Percentiles rank a stretch among this genome's conserved stretches.
Conservation (phyloP, 2,888 invertebrate species). For the Orthosia gothica region DNA sequence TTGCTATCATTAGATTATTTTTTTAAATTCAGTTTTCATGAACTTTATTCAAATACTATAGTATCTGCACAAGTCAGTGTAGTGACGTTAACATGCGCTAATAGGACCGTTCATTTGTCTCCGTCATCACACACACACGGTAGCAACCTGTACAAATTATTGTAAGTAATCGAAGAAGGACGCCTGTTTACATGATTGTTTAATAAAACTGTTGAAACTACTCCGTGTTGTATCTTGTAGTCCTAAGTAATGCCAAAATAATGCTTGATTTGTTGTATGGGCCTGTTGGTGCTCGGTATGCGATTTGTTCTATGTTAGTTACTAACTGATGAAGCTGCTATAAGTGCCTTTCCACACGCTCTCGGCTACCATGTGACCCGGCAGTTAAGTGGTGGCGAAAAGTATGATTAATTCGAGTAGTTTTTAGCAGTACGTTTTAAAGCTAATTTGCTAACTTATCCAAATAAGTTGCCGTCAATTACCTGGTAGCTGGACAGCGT, state of each 20-base stretch:
- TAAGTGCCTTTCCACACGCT: not conserved
- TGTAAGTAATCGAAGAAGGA: constrained; percentile 49
- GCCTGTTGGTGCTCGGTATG: constrained; percentile 55
- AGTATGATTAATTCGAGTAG: not conserved
- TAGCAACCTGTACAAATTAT: constrained; percentile 60
- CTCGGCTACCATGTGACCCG: no score
- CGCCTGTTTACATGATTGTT: constrained; percentile 52
- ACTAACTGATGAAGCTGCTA: constrained; percentile 6
- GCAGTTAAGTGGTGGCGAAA: no score
- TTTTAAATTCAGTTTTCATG: not conserved
- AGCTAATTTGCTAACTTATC: not conserved
- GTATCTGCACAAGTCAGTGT: constrained; percentile 23
- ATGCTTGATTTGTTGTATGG: constrained; percentile 60
- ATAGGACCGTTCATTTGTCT: constrained; percentile 17
- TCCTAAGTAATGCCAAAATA: constrained; percentile 67
- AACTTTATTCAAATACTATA: not conserved
- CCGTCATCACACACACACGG: constrained; percentile 27
- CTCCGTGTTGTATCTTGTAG: constrained; percentile 61
- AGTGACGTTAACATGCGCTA: constrained; percentile 26
- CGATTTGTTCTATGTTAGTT: constrained; percentile 25
- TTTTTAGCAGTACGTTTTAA: not conserved
- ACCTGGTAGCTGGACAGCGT: not conserved
- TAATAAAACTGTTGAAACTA: constrained; percentile 64
- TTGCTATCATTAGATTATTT: not conserved
- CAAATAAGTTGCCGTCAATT: not conserved